Evolutionary conservation across 2,888 invertebrate species (phyloP), one percentile per base, ranked within the genome.

Genomic region (Drosophila diplacantha): DNA sequence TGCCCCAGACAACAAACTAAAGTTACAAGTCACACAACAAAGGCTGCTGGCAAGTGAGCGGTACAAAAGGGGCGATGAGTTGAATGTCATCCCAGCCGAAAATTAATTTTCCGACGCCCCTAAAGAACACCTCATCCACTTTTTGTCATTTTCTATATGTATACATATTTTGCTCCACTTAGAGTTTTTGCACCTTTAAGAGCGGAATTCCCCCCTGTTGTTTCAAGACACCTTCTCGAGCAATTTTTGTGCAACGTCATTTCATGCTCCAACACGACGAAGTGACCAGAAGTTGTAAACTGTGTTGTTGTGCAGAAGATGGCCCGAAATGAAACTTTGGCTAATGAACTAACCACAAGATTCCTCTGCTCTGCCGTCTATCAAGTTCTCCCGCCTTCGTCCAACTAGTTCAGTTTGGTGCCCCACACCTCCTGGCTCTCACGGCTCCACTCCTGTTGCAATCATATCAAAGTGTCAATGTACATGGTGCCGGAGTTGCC

Each of bases 1-100:
- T 70, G 69, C 63, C 49, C 35, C 66, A 55, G 68, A 57, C 59
- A 64, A 65, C 37, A 38, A 38, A 70, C 53, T 61, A 78, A 78
- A 81, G 63, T 80, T 80, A 80, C 81, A 80, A 80, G 79, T 80
- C 79, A 80, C 79, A 81, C 72, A 72, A 76, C 63, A 74, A 66
- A 78, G 74, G 47, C 29, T 35, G 41, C 24, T 50, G 50, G 20
- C 50, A 55, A 55, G 50, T 55, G 54, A 49, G 50, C 54, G 50
- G 35, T 26, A 26, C 49, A 49, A 62, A 49, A 29, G 22, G 29
- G 22, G 31, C 49, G 44, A 44, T 55, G 64, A 49, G 65, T 38
- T 64, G 65, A 31, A 51, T 61, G 61, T 52, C 65, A 59, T 66
- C 43, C 55, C 65, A 46, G 55, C 46, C 58, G 51, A 66, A 66